These are phyloP conservation scores for Sylvia borin DNA, from an alignment of 2,797 vertebrate genomes.

Conservation along the genomic window DNA sequence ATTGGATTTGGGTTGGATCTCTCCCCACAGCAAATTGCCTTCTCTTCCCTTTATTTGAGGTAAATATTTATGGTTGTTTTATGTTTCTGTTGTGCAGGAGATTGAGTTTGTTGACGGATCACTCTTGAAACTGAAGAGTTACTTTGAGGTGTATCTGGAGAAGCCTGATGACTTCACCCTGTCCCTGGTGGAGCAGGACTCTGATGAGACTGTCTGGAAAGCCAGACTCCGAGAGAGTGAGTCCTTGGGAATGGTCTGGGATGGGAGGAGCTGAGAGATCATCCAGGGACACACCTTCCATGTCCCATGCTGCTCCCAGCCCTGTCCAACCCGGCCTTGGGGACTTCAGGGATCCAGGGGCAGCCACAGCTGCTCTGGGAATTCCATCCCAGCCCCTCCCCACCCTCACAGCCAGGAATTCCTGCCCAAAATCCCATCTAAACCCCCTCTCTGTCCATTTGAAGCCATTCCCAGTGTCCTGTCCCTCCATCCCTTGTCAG, in stretches of 20 bases:
- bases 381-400: neutral
- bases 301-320: neutral
- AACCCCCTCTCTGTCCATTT: rapidly evolving
- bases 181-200: constrained; percentile 80
- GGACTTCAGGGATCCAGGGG: neutral
- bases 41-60: neutral
- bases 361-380: neutral
- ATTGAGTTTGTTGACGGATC: constrained; percentile 83
- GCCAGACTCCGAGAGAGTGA: constrained; percentile 85
- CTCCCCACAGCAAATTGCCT: neutral
- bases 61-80: neutral
- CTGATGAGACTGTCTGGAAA: constrained; percentile 81
- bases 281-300: rapidly evolving
- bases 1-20: neutral
- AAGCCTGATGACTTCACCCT: constrained; percentile 84
- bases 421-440: neutral
- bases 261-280: rapidly evolving
- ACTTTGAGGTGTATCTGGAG: constrained; percentile 88
- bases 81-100: constrained; percentile 66
- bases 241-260: neutral
- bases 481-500: neutral
- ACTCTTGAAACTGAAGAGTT: constrained; percentile 82
- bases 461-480: neutral
- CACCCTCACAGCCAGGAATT: neutral
- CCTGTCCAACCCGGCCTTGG: neutral